phyloP scores from a whole-genome alignment of 2,797 vertebrate species.

The Phoebastria nigripes region DNA sequence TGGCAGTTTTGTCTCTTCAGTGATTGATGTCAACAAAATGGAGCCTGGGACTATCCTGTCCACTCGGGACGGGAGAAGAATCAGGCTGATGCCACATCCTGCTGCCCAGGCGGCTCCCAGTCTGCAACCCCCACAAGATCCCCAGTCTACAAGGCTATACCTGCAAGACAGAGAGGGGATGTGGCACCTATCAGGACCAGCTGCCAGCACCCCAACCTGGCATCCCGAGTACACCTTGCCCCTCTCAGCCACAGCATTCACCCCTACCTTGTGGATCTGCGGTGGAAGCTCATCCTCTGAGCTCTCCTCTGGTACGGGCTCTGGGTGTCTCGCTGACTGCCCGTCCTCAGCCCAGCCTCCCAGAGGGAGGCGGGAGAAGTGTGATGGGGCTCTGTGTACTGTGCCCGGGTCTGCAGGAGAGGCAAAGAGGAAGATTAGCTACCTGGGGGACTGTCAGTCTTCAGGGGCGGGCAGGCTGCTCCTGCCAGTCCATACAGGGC shows the following conservation, averaged over 20 bases:
- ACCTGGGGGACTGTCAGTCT: too few relatives aligned
- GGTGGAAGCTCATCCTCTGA: slow-evolving; percentile 93
- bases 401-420: slow-evolving; percentile 73
- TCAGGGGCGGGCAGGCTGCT: background rate
- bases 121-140: slow-evolving; percentile 32
- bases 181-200: background rate
- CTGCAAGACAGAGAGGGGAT: slow-evolving; percentile 53
- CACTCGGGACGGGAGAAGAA: background rate
- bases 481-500: fast-evolving
- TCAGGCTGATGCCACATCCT: slow-evolving; percentile 7
- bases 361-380: slow-evolving; percentile 87
- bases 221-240: background rate
- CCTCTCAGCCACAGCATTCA: background rate
- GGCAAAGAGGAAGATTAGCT: background rate
- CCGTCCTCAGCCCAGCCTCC: slow-evolving; percentile 94
- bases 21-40: slow-evolving; percentile 14
- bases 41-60: background rate
- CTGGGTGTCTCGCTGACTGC: slow-evolving; percentile 82
- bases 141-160: slow-evolving; percentile 69
- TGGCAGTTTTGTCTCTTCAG: slow-evolving; percentile 14
- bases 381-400: slow-evolving; percentile 77
- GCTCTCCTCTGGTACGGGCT: slow-evolving; percentile 90
- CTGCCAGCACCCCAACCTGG: background rate
- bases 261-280: slow-evolving; percentile 88
- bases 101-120: slow-evolving; percentile 18